A percentile compares a stretch with the other conserved stretches of the same genome.
These are phyloP conservation scores for Cheilosia grossa DNA, from an alignment of 2,888 invertebrate species.

Conservation along the genomic window DNA sequence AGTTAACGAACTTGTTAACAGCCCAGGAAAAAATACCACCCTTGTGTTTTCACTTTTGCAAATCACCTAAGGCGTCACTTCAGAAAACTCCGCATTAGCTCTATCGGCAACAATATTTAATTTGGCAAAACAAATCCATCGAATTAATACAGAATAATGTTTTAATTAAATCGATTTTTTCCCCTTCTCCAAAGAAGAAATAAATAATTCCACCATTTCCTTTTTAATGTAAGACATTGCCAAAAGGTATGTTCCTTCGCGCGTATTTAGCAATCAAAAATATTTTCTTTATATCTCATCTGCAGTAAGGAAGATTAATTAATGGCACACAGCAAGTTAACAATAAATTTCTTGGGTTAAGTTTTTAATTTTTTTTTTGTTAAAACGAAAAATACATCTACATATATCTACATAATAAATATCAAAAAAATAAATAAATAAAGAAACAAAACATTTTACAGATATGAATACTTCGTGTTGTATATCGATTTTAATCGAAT, in stretches of 20 bases:
- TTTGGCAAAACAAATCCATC: background rate
- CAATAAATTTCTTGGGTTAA: constrained; percentile 27
- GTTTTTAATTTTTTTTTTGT: background rate
- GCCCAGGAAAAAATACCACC: too few species aligned
- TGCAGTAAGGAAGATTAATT: constrained; percentile 40
- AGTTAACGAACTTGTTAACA: too few species aligned
- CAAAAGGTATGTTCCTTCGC: constrained; percentile 1
- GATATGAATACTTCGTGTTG: constrained; percentile 43
- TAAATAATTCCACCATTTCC: constrained; percentile 13
- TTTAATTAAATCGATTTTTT: background rate
- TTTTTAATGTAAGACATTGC: constrained; percentile 28
- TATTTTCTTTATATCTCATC: constrained; percentile 49
- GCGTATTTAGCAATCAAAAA: constrained; percentile 34
- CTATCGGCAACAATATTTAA: background rate
- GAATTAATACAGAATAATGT: background rate
- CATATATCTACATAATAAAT: constrained; percentile 57
- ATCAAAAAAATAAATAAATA: constrained; percentile 25
- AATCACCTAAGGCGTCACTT: background rate
- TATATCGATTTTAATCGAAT: constrained; percentile 14
- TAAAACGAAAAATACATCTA: constrained; percentile 38
- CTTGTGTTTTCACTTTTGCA: background rate
- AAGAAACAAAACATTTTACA: constrained; percentile 42
- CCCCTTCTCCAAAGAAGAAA: background rate
- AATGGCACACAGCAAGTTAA: constrained; percentile 48
- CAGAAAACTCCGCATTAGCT: background rate